These are phyloP conservation scores for Anthophora plumipes DNA, from an alignment of 2,888 invertebrate genomes.

Conservation along the genomic window DNA sequence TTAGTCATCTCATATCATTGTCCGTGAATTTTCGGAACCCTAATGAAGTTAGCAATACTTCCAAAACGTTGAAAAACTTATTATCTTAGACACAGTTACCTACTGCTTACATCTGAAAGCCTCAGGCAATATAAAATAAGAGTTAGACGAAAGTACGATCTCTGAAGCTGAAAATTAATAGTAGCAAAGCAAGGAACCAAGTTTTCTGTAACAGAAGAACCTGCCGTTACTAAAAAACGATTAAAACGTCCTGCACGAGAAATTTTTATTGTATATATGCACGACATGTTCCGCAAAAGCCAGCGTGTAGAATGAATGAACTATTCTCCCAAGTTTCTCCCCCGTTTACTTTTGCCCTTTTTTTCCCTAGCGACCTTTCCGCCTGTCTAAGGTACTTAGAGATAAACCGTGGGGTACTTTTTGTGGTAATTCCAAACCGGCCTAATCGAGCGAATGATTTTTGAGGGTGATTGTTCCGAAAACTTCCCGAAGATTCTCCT, in stretches of 20 bases:
- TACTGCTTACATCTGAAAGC: too few species aligned
- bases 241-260: not conserved
- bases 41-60: too few species aligned
- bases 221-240: too few species aligned
- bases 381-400: slow-evolving; percentile 31
- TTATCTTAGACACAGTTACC: too few species aligned
- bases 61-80: too few species aligned
- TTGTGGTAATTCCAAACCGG: slow-evolving; percentile 57
- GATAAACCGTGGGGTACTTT: slow-evolving; percentile 51
- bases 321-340: not conserved
- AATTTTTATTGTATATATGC: not conserved
- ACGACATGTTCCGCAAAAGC: not conserved
- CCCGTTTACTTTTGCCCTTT: not conserved
- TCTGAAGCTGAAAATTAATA: too few species aligned
- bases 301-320: not conserved
- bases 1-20: too few species aligned
- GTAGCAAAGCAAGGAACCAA: too few species aligned
- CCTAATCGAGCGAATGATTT: slow-evolving; percentile 81
- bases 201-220: too few species aligned
- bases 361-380: not conserved
- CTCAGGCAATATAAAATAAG: too few species aligned
- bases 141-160: too few species aligned
- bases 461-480: slow-evolving; percentile 76
- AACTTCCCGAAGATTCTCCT: slow-evolving; percentile 67
- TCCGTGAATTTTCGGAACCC: too few species aligned